Evolutionary conservation across 2,888 invertebrate species (phyloP), one percentile per base, ranked within the genome.

Genomic region (Synanthedon myopaeformis): DNA sequence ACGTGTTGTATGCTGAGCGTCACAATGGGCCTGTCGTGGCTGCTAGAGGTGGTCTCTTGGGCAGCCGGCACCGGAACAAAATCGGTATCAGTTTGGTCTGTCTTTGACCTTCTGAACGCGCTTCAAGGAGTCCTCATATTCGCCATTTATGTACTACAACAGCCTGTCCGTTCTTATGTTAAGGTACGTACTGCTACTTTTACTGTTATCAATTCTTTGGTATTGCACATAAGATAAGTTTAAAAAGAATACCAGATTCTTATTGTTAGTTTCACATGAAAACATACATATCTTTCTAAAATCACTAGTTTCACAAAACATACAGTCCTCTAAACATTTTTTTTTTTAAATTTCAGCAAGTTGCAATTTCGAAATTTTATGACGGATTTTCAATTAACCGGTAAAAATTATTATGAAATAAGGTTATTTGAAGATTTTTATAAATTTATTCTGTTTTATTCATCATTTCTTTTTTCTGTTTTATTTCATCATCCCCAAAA

Each of bases 11-110:
- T 91, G 45, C 80, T 93, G 5, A 92, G 91, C 54, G 79, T 90
- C 56, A 89, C 92, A 57, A 91, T 93, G 90, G 91, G 92, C 0
- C 76, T 92, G 8, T 92, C 92, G 52, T 93, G 93, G 93, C 83
- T 90, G 41, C 85, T 92, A 71, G 93, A 93, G 72, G 85, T 93
- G 58, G 88, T 92, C 0, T 92, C 92, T 0, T 92, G 90, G 89
- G 86, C 87, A 51, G 87, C 87, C 0, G 90, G 89, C 0, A 89
- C 89, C 52, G 82, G 88, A 53, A 72, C 86, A 0, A 69, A 82
- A 1, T 81, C 82, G 0, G 79, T 82, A 19, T 82, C 87, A 8
- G 82, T 88, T 13, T 90, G 92, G 87, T 89, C 91, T 0, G 82
- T 92, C 17, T 91, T 92, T 63, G 92, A 93, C 71, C 86, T 92